Conservation (phyloP, 2,888 invertebrate species). For the Aphrophora alni region DNA sequence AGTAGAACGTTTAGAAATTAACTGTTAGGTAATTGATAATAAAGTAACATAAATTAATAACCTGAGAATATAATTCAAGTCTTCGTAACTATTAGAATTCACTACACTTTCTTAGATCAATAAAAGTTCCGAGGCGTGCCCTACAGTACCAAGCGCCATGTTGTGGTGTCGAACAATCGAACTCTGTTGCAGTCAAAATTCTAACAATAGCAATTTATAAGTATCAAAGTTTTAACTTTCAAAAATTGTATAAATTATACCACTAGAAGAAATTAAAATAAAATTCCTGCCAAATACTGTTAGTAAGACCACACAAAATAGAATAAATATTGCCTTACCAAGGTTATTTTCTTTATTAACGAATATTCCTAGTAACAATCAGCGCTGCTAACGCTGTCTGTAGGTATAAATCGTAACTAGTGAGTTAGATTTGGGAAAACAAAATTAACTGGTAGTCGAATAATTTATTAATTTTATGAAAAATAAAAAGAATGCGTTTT, state of each 20-base stretch:
- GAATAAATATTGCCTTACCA: neutral
- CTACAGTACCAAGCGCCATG: neutral
- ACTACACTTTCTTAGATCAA: neutral
- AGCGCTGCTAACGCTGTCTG: neutral
- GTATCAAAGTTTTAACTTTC: neutral
- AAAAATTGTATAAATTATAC: neutral
- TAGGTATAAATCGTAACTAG: neutral
- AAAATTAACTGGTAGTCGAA: neutral
- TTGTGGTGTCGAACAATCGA: neutral
- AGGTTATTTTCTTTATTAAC: neutral
- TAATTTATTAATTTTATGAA: neutral
- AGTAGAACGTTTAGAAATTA: neutral
- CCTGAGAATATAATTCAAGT: neutral
- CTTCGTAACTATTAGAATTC: neutral
- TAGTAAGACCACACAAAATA: neutral
- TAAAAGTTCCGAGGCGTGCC: neutral
- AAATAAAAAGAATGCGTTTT: neutral
- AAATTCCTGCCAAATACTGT: neutral
- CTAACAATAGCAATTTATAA: neutral
- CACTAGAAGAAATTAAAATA: neutral
- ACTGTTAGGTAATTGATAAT: neutral
- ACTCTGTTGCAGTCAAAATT: neutral
- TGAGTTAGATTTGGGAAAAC: neutral
- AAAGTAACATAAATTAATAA: neutral
- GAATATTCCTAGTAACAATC: neutral